phyloP scores from a whole-genome alignment of 23 tunicate genomes.

The Trididemnum clinides region DNA sequence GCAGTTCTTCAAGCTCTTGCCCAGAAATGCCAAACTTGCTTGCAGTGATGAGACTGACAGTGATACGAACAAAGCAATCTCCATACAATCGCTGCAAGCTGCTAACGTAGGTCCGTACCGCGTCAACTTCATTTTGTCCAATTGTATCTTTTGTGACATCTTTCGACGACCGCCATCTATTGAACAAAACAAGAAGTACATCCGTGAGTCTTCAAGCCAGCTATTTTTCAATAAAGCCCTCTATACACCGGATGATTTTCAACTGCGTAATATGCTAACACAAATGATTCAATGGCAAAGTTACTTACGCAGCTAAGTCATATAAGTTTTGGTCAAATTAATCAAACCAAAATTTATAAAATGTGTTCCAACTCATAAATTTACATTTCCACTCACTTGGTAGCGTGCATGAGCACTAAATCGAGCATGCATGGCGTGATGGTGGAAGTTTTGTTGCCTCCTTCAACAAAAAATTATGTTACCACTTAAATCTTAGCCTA shows the following conservation, averaged over 20 bases:
- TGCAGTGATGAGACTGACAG: constrained; percentile 16
- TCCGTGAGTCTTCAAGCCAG: too few species aligned
- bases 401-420: neutral
- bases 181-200: neutral
- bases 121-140: constrained; percentile 15
- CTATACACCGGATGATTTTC: too few species aligned
- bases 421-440: constrained; percentile 4
- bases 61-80: constrained; percentile 9
- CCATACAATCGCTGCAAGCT: constrained; percentile 38
- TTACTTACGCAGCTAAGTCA: too few species aligned
- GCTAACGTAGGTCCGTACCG: neutral
- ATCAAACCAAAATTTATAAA: too few species aligned
- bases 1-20: constrained; percentile 29
- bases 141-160: constrained; percentile 23
- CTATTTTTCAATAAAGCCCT: too few species aligned
- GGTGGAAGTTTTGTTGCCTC: neutral
- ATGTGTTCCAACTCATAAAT: neutral
- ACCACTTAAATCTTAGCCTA: too few species aligned
- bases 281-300: too few species aligned
- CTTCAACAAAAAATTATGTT: too few species aligned
- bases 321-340: too few species aligned
- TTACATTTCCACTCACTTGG: neutral
- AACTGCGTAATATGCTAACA: too few species aligned
- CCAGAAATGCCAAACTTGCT: constrained; percentile 31
- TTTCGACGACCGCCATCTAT: constrained; percentile 42